Evolutionary conservation across 2,113 vertebrate genomes (phyloP).

Genomic region (Corythoichthys haematopterus): DNA sequence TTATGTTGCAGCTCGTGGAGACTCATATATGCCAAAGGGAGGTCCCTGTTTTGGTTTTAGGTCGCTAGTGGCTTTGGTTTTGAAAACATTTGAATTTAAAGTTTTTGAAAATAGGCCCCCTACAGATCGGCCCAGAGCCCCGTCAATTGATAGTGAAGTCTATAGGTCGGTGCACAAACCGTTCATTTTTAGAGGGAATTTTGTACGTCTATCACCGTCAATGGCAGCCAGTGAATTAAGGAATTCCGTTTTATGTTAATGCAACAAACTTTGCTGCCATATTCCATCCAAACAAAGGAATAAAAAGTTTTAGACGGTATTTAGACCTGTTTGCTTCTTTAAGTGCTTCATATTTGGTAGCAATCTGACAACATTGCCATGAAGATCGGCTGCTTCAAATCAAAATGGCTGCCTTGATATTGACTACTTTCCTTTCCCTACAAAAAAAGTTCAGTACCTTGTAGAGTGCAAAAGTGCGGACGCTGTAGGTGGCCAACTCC

Average conservation of each 20-base stretch:
- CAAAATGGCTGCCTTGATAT: background rate
- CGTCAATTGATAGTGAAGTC: too few relatives aligned
- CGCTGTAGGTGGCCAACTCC: constrained; percentile 88
- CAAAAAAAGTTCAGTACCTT: constrained; percentile 75
- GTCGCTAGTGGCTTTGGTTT: too few relatives aligned
- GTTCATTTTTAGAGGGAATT: too few relatives aligned
- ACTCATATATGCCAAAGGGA: too few relatives aligned
- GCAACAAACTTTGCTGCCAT: background rate
- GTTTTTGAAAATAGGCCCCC: too few relatives aligned
- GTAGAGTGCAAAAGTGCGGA: constrained; percentile 88
- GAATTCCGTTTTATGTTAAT: background rate
- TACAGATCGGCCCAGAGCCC: too few relatives aligned
- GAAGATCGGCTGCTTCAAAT: constrained; percentile 1
- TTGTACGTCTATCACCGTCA: too few relatives aligned
- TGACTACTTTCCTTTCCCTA: background rate
- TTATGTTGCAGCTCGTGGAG: too few relatives aligned
- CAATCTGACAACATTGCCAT: constrained; percentile 1
- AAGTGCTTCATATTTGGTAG: background rate
- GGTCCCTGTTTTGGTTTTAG: too few relatives aligned
- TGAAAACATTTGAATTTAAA: too few relatives aligned
- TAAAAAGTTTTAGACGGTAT: background rate
- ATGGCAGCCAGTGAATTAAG: background rate
- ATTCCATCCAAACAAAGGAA: background rate
- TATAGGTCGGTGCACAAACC: too few relatives aligned
- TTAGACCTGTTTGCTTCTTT: background rate